phyloP scores from a whole-genome alignment of 1,140 invertebrate genomes.

The Pseudomyrmex cubaensis region DNA sequence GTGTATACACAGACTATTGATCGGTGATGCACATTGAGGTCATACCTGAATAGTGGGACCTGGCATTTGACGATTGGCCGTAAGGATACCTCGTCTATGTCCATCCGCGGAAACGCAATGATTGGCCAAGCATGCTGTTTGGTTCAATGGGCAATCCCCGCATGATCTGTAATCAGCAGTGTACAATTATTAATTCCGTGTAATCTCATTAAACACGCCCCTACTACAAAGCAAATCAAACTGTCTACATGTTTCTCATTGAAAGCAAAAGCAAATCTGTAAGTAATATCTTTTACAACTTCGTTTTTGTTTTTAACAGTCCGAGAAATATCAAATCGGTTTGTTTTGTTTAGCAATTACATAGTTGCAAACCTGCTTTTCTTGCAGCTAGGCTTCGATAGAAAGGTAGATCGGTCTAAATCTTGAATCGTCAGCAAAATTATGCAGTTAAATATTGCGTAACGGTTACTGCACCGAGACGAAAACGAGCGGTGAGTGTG shows the following conservation, averaged over 20 bases:
- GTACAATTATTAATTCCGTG: background rate
- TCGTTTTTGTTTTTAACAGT: no score
- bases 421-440: no score
- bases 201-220: background rate
- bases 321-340: no score
- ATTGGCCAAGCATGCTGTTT: slow-evolving; percentile 86
- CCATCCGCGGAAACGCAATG: slow-evolving; percentile 91
- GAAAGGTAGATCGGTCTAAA: no score
- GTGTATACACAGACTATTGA: slow-evolving; percentile 37
- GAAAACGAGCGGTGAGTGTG: slow-evolving; percentile 1
- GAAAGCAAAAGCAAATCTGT: background rate
- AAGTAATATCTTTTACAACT: background rate
- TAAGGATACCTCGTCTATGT: slow-evolving; percentile 88
- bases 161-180: slow-evolving; percentile 84
- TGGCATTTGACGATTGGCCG: slow-evolving; percentile 93
- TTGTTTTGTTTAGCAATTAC: no score
- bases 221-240: background rate
- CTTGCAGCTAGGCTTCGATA: no score
- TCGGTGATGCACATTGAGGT: slow-evolving; percentile 22
- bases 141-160: slow-evolving; percentile 88
- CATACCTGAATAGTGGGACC: slow-evolving; percentile 92
- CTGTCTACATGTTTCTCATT: background rate
- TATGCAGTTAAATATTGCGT: slow-evolving; percentile 49
- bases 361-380: no score
- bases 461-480: slow-evolving; percentile 48